phyloP scores from a whole-genome alignment of 2,797 vertebrate genomes.

The Onychomys arenicola region DNA sequence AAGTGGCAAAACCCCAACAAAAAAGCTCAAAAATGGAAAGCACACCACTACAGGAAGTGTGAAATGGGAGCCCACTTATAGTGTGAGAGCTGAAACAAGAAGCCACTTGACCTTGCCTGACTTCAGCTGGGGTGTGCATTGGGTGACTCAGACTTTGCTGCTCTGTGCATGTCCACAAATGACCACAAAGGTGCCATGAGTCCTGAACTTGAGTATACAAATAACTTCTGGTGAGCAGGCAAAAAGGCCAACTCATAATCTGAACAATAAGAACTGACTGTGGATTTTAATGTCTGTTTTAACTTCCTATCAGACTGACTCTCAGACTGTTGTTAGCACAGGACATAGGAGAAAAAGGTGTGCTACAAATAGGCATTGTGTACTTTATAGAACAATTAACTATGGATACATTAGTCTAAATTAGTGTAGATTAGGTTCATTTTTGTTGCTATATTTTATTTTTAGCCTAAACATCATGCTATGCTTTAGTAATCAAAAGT shows the following conservation, averaged over 20 bases:
- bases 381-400: background rate
- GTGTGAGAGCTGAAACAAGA: background rate
- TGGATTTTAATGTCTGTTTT: background rate
- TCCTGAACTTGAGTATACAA: background rate
- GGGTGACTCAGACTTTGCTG: background rate
- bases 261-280: background rate
- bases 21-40: background rate
- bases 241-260: background rate
- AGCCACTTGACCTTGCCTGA: background rate
- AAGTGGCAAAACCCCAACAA: background rate
- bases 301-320: background rate
- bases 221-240: background rate
- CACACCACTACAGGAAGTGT: background rate
- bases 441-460: slow-evolving; percentile 47
- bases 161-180: background rate
- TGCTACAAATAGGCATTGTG: background rate
- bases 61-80: background rate
- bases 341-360: background rate
- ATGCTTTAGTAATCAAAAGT: slow-evolving; percentile 42
- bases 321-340: background rate
- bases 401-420: background rate
- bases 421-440: background rate
- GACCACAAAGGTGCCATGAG: background rate
- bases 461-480: slow-evolving; percentile 24
- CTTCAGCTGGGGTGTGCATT: rapidly evolving